Evolutionary conservation across 35 echinoderm and acorn worm genomes (phyloP).

Genomic region (Ophiothrix spiculata): DNA sequence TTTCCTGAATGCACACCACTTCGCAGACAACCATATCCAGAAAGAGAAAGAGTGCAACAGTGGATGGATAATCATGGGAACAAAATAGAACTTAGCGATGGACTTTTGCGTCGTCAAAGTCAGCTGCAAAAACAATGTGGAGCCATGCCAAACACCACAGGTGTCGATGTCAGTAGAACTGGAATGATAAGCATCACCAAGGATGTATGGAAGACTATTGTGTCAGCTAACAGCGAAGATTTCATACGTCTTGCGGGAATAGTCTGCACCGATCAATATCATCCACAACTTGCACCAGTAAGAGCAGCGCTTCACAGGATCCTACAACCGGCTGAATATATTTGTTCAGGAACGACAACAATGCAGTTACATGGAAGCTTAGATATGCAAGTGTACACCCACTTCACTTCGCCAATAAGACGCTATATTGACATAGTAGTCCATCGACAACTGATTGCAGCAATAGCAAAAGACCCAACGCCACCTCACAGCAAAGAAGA

Average conservation of each 20-base stretch:
- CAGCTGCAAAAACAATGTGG: too few species aligned
- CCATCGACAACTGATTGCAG: slow-evolving; percentile 57
- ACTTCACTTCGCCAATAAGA: slow-evolving; percentile 93
- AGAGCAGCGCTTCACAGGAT: slow-evolving; percentile 44
- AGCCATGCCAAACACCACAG: too few species aligned
- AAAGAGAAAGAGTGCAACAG: slow-evolving; percentile 28
- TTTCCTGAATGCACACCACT: slow-evolving; percentile 46
- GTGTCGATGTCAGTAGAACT: too few species aligned
- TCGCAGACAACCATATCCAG: slow-evolving; percentile 55
- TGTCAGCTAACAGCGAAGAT: not conserved
- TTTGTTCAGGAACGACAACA: slow-evolving; percentile 34
- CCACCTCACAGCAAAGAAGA: slow-evolving; percentile 52
- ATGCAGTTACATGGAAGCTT: slow-evolving; percentile 50
- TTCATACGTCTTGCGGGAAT: slow-evolving; percentile 17
- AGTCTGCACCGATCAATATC: slow-evolving; percentile 52
- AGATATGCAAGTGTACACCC: slow-evolving; percentile 62
- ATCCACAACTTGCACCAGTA: slow-evolving; percentile 76
- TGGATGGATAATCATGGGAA: slow-evolving; percentile 36
- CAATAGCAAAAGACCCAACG: not conserved
- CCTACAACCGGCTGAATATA: slow-evolving; percentile 50
- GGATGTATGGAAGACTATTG: not conserved
- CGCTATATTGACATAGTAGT: slow-evolving; percentile 87
- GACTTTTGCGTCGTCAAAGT: too few species aligned
- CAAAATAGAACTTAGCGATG: slow-evolving; percentile 27
- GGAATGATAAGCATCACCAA: not conserved